These are phyloP conservation scores for Archips xylosteana DNA, from an alignment of 2,888 invertebrate genomes.

Conservation along the genomic window DNA sequence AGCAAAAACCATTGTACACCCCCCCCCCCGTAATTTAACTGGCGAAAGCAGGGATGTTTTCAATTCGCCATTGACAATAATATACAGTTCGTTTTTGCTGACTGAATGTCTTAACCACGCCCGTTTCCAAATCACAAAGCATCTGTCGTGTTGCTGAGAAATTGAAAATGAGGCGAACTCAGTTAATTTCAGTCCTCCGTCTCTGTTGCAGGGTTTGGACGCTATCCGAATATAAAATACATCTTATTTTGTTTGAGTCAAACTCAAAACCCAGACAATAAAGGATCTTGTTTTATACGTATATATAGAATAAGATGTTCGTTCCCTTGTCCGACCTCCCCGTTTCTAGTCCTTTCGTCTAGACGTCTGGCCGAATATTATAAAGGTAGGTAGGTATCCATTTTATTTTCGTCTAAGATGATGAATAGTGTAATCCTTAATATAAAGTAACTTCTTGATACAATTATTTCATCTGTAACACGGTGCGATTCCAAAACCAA, in stretches of 20 bases:
- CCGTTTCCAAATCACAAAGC: not conserved
- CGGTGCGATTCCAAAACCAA: too few relatives aligned
- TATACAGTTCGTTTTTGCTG: not conserved
- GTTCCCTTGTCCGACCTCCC: not conserved
- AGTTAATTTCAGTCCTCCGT: not conserved
- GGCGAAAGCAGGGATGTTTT: not conserved
- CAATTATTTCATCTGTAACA: not conserved
- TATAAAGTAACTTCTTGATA: not conserved
- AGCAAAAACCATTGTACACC: not conserved
- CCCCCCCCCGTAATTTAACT: too few relatives aligned
- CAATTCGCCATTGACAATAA: not conserved
- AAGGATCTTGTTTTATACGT: constrained; percentile 3
- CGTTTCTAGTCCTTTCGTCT: constrained; percentile 18
- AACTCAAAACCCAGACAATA: constrained; percentile 1
- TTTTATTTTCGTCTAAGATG: not conserved
- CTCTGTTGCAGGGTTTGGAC: not conserved
- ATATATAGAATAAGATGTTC: not conserved
- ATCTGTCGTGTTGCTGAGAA: too few relatives aligned
- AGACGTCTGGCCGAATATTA: constrained; percentile 36
- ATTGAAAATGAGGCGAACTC: too few relatives aligned
- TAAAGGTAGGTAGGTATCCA: not conserved
- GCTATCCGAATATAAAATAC: not conserved
- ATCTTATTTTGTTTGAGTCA: not conserved
- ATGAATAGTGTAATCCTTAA: not conserved
- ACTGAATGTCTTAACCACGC: not conserved